Conservation (phyloP, 2,888 invertebrate genomes). For the Oxystoma pomonae region DNA sequence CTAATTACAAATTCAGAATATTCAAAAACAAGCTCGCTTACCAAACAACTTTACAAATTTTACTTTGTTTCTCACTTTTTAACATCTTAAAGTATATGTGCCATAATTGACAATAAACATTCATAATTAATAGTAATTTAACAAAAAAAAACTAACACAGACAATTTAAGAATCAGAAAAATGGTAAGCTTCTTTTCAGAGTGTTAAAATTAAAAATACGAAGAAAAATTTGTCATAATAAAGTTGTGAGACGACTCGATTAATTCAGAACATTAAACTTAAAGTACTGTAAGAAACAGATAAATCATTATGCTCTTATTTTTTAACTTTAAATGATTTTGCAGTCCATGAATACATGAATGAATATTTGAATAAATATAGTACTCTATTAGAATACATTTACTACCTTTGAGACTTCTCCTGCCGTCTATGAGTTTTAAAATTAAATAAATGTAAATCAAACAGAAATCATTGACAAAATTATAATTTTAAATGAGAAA, state of each 20-base stretch:
- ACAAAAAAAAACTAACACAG: too few relatives aligned
- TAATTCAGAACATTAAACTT: neutral
- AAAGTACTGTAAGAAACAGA: neutral
- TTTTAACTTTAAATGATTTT: too few relatives aligned
- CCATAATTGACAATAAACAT: too few relatives aligned
- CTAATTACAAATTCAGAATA: neutral
- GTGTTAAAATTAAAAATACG: too few relatives aligned
- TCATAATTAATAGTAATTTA: too few relatives aligned
- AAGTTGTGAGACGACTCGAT: too few relatives aligned
- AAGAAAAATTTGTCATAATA: too few relatives aligned
- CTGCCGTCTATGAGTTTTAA: neutral
- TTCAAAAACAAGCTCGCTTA: neutral
- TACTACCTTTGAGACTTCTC: neutral
- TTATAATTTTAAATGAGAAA: neutral
- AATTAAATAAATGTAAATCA: neutral
- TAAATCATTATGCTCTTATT: neutral
- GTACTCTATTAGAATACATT: neutral
- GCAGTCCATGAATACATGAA: neutral
- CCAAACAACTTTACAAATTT: neutral
- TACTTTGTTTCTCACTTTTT: neutral
- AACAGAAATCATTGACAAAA: neutral
- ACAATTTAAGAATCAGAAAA: too few relatives aligned
- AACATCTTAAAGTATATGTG: too few relatives aligned
- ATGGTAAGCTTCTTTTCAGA: too few relatives aligned
- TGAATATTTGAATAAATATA: neutral